Evolutionary conservation across 1,140 invertebrate species (phyloP), one percentile per base, ranked within the genome.

Genomic region (Augochlora pura): DNA sequence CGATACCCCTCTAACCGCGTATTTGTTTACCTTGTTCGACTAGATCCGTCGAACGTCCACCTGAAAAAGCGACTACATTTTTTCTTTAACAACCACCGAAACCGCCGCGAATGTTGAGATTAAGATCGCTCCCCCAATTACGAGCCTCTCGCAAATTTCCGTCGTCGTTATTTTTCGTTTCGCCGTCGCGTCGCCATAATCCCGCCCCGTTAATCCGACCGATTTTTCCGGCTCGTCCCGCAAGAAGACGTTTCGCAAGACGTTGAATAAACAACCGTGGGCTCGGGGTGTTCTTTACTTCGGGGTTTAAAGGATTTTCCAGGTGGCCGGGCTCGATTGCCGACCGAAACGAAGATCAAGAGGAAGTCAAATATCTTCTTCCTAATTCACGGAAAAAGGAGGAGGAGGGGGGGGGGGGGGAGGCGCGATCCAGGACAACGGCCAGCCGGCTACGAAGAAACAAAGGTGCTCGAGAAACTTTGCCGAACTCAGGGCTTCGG

Each of bases 151-250:
- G 2, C 10, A 46, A 46, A 46, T 46, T 14, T 65, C 18, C 21
- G 6, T 8, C 12, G 8, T 23, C 12, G 12, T 32, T n/a, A 23
- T 32, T 12, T 21, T 63, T 66, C 14, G 10, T 9, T 1, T 12
- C n/a, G 18, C 5, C 10, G 1, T n/a, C n/a, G 21, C 8, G 6
- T 32, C 64, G 23, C 65, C 68, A n/a, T 68, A 60, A 59, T 76
- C 65, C 10, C n/a, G n/a, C n/a, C 9, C 38, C 1, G n/a, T 16
- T 59, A 38, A 54, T 63, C 52, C 57, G 9, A n/a, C 39, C 16
- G 59, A 73, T 73, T 73, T n/a, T 18, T 49, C 70, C 4, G 57
- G 9, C 49, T 67, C 57, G 16, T 21, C 49, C n/a, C 0, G 27
- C n/a, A n/a, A n/a, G 8, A 52, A n/a, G 38, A 65, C 32, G 21